These are phyloP conservation scores for Brachionus calyciflorus DNA, from an alignment of 1,140 invertebrate species.

Conservation along the genomic window DNA sequence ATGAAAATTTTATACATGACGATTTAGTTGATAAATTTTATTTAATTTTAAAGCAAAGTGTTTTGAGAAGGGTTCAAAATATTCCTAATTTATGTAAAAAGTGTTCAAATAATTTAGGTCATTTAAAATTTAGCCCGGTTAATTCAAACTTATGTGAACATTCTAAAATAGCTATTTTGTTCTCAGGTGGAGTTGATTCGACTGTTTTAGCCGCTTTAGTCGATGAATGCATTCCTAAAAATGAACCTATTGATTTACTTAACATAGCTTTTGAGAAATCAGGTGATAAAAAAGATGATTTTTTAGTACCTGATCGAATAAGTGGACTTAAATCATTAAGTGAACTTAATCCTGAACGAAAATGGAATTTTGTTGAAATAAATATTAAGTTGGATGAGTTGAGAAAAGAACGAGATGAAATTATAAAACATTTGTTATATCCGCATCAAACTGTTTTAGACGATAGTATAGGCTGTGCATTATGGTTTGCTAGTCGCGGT, in stretches of 20 bases:
- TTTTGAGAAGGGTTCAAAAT: constrained; percentile 43
- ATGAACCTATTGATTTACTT: constrained; percentile 82
- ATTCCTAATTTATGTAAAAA: constrained; percentile 47
- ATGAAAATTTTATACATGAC: background rate
- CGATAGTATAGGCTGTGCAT: constrained; percentile 83
- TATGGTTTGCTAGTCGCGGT: constrained; percentile 88
- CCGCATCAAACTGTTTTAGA: constrained; percentile 77
- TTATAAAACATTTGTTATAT: constrained; percentile 74
- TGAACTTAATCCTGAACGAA: constrained; percentile 73
- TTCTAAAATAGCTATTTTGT: constrained; percentile 77
- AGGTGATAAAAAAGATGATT: constrained; percentile 37
- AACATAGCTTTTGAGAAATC: constrained; percentile 85
- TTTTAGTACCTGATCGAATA: constrained; percentile 56
- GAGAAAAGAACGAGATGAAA: constrained; percentile 59
- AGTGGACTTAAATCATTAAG: constrained; percentile 69
- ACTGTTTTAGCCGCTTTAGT: constrained; percentile 77
- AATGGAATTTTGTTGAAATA: constrained; percentile 72
- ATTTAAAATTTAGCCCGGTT: background rate
- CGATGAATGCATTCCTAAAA: constrained; percentile 68
- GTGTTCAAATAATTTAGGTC: background rate
- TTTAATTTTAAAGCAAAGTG: constrained; percentile 44
- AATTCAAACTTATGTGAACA: constrained; percentile 62
- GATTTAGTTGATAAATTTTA: constrained; percentile 2
- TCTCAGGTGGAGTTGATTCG: constrained; percentile 93
- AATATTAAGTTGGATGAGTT: constrained; percentile 74